Conservation (phyloP, 37 sponge, comb jelly and placozoan genomes). For the Halichondria panicea region DNA sequence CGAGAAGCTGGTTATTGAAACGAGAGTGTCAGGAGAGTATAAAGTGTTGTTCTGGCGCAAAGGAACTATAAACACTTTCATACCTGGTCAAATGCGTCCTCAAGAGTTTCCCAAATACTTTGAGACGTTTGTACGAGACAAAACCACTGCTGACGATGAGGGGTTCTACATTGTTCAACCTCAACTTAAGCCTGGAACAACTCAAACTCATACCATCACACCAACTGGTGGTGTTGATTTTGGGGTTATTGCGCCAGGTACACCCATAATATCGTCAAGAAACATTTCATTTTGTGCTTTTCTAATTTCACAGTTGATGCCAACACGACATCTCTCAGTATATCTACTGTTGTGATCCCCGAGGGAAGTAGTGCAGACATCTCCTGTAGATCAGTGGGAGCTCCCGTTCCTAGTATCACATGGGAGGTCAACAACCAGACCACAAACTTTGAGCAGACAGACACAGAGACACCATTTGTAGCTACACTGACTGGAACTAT, state of each 20-base stretch:
- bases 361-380: slow-evolving; percentile 28
- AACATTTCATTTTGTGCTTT: no score
- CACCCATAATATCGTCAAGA: neutral
- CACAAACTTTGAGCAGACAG: neutral
- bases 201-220: no score
- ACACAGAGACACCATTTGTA: no score
- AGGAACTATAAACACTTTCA: no score
- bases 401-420: slow-evolving; percentile 38
- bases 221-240: slow-evolving; percentile 3
- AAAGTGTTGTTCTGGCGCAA: neutral
- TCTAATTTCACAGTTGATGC: neutral
- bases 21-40: slow-evolving; percentile 31
- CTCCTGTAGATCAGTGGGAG: slow-evolving; percentile 34
- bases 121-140: slow-evolving; percentile 36
- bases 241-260: slow-evolving; percentile 14
- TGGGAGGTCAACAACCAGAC: slow-evolving; percentile 8
- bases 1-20: slow-evolving; percentile 37
- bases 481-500: no score
- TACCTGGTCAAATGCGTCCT: no score
- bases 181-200: no score
- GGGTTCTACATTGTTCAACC: no score
- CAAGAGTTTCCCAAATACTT: slow-evolving; percentile 13
- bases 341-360: slow-evolving; percentile 8
- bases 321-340: neutral
- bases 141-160: slow-evolving; percentile 9